A percentile compares a stretch with the other conserved stretches of the same genome.
Conservation (phyloP, 2,113 vertebrate species). For the Aix galericulata region DNA sequence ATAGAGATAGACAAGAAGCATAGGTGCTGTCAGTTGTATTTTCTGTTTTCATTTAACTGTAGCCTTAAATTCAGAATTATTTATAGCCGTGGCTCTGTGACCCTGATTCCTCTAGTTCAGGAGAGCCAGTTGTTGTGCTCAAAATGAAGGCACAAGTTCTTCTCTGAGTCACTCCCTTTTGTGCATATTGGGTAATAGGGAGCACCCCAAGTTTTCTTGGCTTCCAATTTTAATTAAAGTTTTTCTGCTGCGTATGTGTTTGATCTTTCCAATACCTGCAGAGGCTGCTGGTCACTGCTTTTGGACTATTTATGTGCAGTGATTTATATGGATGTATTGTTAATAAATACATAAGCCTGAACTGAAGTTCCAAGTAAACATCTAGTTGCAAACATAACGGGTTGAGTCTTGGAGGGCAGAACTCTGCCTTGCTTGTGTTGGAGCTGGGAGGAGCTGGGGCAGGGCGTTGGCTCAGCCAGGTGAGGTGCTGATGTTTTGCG, state of each 20-base stretch:
- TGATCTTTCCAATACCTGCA: background rate
- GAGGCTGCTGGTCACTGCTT: background rate
- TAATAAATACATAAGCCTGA: background rate
- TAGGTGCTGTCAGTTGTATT: conserved; percentile 46
- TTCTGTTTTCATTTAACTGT: conserved; percentile 51
- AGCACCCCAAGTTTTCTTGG: background rate
- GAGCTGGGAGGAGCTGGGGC: background rate
- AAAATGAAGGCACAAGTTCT: background rate
- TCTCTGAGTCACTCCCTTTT: background rate
- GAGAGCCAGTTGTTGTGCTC: background rate
- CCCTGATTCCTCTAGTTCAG: conserved; percentile 6
- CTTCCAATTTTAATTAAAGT: background rate
- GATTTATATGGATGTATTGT: background rate
- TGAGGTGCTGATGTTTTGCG: background rate
- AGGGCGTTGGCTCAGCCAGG: background rate
- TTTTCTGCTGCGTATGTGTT: background rate
- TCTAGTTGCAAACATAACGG: background rate
- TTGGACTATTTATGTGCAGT: background rate
- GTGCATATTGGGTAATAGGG: background rate
- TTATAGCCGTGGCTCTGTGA: background rate
- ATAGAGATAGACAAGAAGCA: conserved; percentile 52
- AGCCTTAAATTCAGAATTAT: conserved; percentile 53
- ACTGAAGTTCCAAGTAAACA: background rate
- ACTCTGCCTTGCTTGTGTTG: background rate
- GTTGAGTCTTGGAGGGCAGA: background rate